Percentiles rank a stretch among this genome's conserved stretches.
These are phyloP conservation scores for Cordylochernes scorpioides DNA, from an alignment of 2,888 invertebrate species.

Conservation along the genomic window DNA sequence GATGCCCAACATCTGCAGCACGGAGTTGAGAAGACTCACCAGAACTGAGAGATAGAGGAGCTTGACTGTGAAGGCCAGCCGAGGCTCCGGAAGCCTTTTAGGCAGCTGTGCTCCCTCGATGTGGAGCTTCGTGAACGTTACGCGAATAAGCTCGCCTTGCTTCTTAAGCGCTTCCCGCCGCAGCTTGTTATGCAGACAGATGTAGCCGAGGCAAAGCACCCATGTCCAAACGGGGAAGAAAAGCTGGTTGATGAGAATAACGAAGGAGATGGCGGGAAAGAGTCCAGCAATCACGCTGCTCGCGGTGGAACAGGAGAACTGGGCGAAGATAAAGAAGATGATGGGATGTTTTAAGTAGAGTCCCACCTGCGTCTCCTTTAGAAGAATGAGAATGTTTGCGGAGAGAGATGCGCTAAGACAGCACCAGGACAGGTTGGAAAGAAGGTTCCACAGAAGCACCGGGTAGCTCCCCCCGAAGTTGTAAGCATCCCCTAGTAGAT, in stretches of 20 bases:
- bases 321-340: conserved; percentile 45
- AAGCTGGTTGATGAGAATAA: conserved; percentile 33
- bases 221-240: conserved; percentile 60
- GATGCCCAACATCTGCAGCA: conserved; percentile 54
- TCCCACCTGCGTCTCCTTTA: conserved; percentile 38
- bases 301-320: conserved; percentile 49
- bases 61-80: conserved; percentile 56
- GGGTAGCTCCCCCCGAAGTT: conserved; percentile 57
- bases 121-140: conserved; percentile 17
- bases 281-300: conserved; percentile 36
- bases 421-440: conserved; percentile 58
- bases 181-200: conserved; percentile 24
- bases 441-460: conserved; percentile 43
- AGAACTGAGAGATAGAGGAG: conserved; percentile 64
- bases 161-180: conserved; percentile 18
- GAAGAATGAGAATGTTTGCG: conserved; percentile 52
- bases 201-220: conserved; percentile 51
- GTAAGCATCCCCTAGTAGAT: conserved; percentile 70
- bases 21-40: conserved; percentile 51
- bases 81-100: conserved; percentile 21
- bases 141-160: conserved; percentile 18
- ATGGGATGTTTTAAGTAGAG: too few relatives aligned
- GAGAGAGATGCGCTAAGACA: conserved; percentile 68
- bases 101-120: conserved; percentile 16
- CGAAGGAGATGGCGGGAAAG: conserved; percentile 14